Evolutionary conservation across 2,113 vertebrate genomes (phyloP), one percentile per base, ranked within the genome.

Genomic region (Oostethus manadensis): DNA sequence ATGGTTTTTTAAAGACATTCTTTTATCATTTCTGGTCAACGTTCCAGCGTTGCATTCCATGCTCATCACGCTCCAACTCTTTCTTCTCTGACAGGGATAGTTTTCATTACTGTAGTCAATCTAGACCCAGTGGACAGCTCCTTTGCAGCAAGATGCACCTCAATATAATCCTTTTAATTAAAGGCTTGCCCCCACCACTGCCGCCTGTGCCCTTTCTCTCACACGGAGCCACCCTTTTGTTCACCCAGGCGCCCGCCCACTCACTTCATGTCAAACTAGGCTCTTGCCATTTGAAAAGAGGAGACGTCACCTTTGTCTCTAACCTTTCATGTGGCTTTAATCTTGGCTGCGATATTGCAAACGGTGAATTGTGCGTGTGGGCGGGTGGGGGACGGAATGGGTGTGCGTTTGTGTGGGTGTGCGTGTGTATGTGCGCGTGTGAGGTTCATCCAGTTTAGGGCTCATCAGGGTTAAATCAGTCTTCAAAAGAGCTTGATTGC

Each of bases 131-230:
- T 80, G 77, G 87, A 88, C 88, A 86, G 84, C 81, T 86, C 84
- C 86, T 88, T 83, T 82, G 82, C 84, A 65, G 82, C 79, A 73
- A 69, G 77, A 78, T 84, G 85, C 78, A 83, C 87, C 87, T 88
- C 85, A 87, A 87, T 89, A 90, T 89, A 89, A 89, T 89, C 86
- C 85, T 88, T 90, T 90, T 90, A 90, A 90, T 90, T 90, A 90
- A 90, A 90, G 80, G 83, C 77, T 81, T 79, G 73, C 78, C 70
- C 79, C 73, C 68, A 70, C 61, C 56, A 7, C 26, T 64, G 82
- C 75, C 66, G 64, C 80, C 76, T 75, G 68, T 86, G 83, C 75
- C 84, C 80, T 85, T 84, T 85, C 57, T 78, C 81, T 79, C 74
- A 60, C 75, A 74, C 42, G 59, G 74, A 74, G 63, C 71, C 83